These are phyloP conservation scores for Paralvinella palmiformis DNA, from an alignment of 1,140 invertebrate species.

Conservation along the genomic window DNA sequence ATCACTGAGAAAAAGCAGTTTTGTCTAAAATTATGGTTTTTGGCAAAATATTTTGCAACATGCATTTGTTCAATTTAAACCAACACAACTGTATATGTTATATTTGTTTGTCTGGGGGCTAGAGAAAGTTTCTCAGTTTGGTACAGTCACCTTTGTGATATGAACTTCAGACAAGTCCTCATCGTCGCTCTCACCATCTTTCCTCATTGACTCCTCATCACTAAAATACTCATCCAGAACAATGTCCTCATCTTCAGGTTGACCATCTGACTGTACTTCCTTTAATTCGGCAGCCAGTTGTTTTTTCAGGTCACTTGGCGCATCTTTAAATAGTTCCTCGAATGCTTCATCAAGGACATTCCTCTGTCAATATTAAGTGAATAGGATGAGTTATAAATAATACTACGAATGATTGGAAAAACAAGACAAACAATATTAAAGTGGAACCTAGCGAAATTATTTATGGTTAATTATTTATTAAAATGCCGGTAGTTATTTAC, in stretches of 20 bases:
- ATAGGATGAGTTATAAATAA: background rate
- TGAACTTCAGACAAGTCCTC: slow-evolving; percentile 53
- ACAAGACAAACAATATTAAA: background rate
- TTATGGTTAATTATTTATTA: too few relatives aligned
- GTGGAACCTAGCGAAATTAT: too few relatives aligned
- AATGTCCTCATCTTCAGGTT: slow-evolving; percentile 46
- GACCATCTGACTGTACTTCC: slow-evolving; percentile 24
- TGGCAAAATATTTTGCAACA: too few relatives aligned
- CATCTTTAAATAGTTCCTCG: slow-evolving; percentile 42
- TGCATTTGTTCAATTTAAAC: too few relatives aligned
- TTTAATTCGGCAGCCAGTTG: slow-evolving; percentile 34
- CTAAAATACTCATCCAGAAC: slow-evolving; percentile 53
- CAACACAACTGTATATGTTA: too few relatives aligned
- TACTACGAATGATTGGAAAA: background rate
- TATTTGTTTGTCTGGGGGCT: too few relatives aligned
- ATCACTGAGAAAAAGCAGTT: too few relatives aligned
- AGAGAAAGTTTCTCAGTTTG: too few relatives aligned
- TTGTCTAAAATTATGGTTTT: too few relatives aligned
- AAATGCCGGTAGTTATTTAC: too few relatives aligned
- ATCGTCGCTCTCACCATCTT: slow-evolving; percentile 43
- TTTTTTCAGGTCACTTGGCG: slow-evolving; percentile 37
- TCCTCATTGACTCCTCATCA: slow-evolving; percentile 48
- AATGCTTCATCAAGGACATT: slow-evolving; percentile 39
- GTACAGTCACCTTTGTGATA: slow-evolving; percentile 33
- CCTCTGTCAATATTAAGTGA: background rate